Base-by-base conservation (phyloP, 2,113 vertebrate genomes). In the Stegastes partitus region DNA sequence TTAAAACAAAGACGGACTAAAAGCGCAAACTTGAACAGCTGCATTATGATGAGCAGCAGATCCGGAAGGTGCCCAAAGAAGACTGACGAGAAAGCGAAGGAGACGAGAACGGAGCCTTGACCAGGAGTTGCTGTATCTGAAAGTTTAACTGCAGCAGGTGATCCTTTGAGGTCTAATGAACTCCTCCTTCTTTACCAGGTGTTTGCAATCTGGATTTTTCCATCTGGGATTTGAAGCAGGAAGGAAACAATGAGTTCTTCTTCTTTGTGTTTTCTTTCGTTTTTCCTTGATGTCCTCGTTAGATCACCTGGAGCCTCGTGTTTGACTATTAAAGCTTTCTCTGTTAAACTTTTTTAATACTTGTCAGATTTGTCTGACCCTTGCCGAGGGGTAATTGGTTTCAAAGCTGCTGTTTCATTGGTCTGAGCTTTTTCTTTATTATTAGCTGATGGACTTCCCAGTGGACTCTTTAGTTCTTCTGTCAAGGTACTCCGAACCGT, bases 211-310 rank as follows among this genome's bases (percentile, higher is more conserved):
- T 34, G 31, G 31, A 34, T 9, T 34, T 34, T 10, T 34, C 31
- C 31, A 34, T 9, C 31, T 34, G 31, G 31, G 31, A 34, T 34
- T 34, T 34, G 31, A 34, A 34, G 31, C 2, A 34, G 10, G 31
- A 34, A 34, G 31, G 31, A 34, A 34, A 31, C 26, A 5, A 28
- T 7, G 31, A 34, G 31, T 10, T 34, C 7, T 34, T 34, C 31
- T 45, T n/a, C 45, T 62, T 26, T 62, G 49, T 53, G 16, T 34
- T 73, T 45, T n/a, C n/a, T n/a, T n/a, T n/a, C n/a, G n/a, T n/a
- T n/a, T n/a, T n/a, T n/a, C n/a, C n/a, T n/a, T n/a, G n/a, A n/a
- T 4, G 12, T 16, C 44, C 44, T 16, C 1, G 12, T 5, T 8
- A 45, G 16, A 45, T 3, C 8, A 8, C 12, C 44, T 18, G 15